A percentile compares a stretch with the other conserved stretches of the same genome.
Evolutionary conservation across 1,140 invertebrate species (phyloP).

Genomic region (Drosophila ercepeae): DNA sequence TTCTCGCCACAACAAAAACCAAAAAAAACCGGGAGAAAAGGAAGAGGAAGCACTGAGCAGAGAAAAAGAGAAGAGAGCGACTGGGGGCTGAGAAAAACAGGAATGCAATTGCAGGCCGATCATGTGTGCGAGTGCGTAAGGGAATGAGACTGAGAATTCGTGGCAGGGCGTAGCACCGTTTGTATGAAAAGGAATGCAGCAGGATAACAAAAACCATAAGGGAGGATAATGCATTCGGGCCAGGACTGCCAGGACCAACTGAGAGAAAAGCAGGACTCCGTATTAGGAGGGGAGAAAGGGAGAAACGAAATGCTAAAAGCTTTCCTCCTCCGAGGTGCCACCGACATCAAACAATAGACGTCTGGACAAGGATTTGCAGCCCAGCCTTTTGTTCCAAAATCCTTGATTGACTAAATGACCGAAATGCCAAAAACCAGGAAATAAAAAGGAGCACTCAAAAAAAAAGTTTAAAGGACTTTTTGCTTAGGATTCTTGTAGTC

Average conservation of each 20-base stretch:
- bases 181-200: conserved; percentile 25
- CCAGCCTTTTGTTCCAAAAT: conserved; percentile 32
- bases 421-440: conserved; percentile 23
- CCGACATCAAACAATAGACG: conserved; percentile 30
- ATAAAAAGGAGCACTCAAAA: conserved; percentile 2
- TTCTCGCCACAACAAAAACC: conserved; percentile 34
- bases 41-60: conserved; percentile 24
- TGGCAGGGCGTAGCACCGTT: conserved; percentile 15
- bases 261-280: not conserved
- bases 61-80: conserved; percentile 38
- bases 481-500: too few species aligned
- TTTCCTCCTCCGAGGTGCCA: conserved; percentile 27
- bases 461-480: too few species aligned
- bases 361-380: conserved; percentile 30
- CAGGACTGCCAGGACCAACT: conserved; percentile 1
- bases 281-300: not conserved
- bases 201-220: conserved; percentile 28
- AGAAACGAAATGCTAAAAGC: conserved; percentile 11
- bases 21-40: conserved; percentile 32
- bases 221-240: conserved; percentile 28
- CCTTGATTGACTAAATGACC: conserved; percentile 58
- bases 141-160: conserved; percentile 21
- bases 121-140: conserved; percentile 8
- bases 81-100: conserved; percentile 47
- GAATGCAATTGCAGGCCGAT: conserved; percentile 70